Percentiles rank a stretch among this genome's conserved stretches.
These are phyloP conservation scores for Calcarius lapponicus DNA, from an alignment of 2,797 vertebrate species.

Conservation along the genomic window DNA sequence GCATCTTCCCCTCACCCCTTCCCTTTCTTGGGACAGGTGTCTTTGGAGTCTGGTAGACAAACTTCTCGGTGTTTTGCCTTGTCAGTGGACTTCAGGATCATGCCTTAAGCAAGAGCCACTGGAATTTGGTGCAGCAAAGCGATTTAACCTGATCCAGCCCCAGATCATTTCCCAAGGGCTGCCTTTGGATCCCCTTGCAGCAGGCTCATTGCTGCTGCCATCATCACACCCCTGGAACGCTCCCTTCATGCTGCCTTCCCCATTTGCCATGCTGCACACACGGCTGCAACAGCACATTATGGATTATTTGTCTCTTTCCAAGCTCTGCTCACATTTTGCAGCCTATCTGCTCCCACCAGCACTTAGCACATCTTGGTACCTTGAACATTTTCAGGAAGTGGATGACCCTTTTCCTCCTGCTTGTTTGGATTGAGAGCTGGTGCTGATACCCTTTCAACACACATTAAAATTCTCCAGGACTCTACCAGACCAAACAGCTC, in stretches of 20 bases:
- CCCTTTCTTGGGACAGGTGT: neutral
- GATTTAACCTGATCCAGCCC: neutral
- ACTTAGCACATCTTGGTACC: neutral
- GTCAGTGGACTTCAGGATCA: neutral
- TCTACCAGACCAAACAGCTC: neutral
- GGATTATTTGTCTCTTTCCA: neutral
- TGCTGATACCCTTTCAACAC: neutral
- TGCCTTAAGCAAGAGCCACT: neutral
- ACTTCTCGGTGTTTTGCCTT: neutral
- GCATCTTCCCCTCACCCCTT: neutral
- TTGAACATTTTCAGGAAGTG: neutral
- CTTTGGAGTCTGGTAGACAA: neutral
- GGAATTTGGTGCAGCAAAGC: neutral
- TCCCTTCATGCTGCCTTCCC: neutral
- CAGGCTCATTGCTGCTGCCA: neutral
- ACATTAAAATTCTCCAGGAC: neutral
- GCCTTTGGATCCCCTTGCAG: neutral
- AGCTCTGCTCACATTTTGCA: neutral
- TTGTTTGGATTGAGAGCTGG: neutral
- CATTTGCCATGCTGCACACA: neutral
- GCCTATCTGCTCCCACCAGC: neutral
- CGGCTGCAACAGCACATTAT: neutral
- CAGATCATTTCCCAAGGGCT: neutral
- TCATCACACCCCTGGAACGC: rapidly evolving
- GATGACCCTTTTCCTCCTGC: neutral